A percentile compares a stretch with the other conserved stretches of the same genome.
phyloP scores from a whole-genome alignment of 1,140 invertebrate genomes.

The Thalassaphorura encarpata region DNA sequence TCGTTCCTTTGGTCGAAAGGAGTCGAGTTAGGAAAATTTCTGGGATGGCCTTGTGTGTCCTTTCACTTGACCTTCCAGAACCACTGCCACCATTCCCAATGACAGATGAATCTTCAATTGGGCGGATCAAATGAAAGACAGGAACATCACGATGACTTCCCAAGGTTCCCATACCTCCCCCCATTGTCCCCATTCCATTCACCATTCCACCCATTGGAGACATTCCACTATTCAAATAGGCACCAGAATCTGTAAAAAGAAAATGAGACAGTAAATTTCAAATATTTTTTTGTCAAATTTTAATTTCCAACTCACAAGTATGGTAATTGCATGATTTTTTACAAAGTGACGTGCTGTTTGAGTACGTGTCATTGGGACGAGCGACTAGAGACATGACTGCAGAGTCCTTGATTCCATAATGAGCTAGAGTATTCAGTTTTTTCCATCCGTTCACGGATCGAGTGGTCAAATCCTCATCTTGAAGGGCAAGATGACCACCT shows the following conservation, averaged over 20 bases:
- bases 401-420: constrained; percentile 89
- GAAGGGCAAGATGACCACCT: constrained; percentile 78
- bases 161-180: background rate
- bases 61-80: constrained; percentile 41
- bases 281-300: background rate
- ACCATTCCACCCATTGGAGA: constrained; percentile 23
- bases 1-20: constrained; percentile 86
- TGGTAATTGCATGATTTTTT: constrained; percentile 56
- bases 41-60: constrained; percentile 83
- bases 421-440: constrained; percentile 79
- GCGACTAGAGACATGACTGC: constrained; percentile 87
- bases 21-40: constrained; percentile 89
- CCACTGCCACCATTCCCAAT: constrained; percentile 11
- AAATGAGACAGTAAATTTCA: background rate
- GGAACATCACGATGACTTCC: constrained; percentile 39
- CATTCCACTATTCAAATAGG: constrained; percentile 31
- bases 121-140: constrained; percentile 74
- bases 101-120: constrained; percentile 59
- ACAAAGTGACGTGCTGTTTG: constrained; percentile 50
- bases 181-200: constrained; percentile 15
- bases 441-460: constrained; percentile 81
- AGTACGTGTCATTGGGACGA: constrained; percentile 69
- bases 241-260: constrained; percentile 27
- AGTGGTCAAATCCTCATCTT: constrained; percentile 86
- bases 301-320: constrained; percentile 17